Percentiles rank a stretch among this genome's conserved stretches.
Evolutionary conservation across 37 sponge, comb jelly and placozoan genomes (phyloP).

Genomic region (Aplysina aerophoba): DNA sequence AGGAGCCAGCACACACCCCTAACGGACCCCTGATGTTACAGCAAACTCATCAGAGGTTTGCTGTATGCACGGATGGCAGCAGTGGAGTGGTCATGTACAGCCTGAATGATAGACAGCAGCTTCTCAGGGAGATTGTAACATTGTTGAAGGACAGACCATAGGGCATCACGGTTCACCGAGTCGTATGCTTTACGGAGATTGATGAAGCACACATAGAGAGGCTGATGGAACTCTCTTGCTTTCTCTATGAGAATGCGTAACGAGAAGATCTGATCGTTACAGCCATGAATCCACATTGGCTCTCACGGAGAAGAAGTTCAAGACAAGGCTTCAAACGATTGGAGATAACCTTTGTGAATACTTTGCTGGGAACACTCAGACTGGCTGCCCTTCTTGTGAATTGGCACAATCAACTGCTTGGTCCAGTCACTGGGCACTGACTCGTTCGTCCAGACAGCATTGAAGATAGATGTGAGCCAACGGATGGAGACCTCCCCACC

Average conservation of each 20-base stretch:
- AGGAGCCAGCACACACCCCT: slow-evolving; percentile 40
- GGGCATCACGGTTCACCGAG: not conserved
- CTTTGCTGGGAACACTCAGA: slow-evolving; percentile 35
- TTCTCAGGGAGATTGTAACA: not conserved
- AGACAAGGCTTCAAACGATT: not conserved
- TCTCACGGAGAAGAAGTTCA: slow-evolving; percentile 25
- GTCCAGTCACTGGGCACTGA: slow-evolving; percentile 10
- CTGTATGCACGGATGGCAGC: slow-evolving; percentile 12
- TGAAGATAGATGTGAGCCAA: slow-evolving; percentile 14
- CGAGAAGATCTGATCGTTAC: slow-evolving; percentile 38
- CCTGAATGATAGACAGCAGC: not conserved
- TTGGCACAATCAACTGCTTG: not conserved
- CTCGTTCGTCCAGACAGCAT: slow-evolving; percentile 17
- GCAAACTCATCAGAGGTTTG: slow-evolving; percentile 16
- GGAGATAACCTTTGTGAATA: slow-evolving; percentile 28
- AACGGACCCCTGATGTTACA: slow-evolving; percentile 8
- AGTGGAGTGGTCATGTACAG: not conserved
- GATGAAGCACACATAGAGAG: not conserved
- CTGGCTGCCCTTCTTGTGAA: slow-evolving; percentile 30
- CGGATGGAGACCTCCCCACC: slow-evolving; percentile 17
- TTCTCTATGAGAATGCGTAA: slow-evolving; percentile 18
- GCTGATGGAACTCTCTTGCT: slow-evolving; percentile 4
- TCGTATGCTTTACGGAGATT: slow-evolving; percentile 19
- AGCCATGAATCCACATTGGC: slow-evolving; percentile 36
- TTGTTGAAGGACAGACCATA: slow-evolving; percentile 16